These are phyloP conservation scores for Pao palembangensis DNA, from an alignment of 2,113 vertebrate species.

Conservation along the genomic window DNA sequence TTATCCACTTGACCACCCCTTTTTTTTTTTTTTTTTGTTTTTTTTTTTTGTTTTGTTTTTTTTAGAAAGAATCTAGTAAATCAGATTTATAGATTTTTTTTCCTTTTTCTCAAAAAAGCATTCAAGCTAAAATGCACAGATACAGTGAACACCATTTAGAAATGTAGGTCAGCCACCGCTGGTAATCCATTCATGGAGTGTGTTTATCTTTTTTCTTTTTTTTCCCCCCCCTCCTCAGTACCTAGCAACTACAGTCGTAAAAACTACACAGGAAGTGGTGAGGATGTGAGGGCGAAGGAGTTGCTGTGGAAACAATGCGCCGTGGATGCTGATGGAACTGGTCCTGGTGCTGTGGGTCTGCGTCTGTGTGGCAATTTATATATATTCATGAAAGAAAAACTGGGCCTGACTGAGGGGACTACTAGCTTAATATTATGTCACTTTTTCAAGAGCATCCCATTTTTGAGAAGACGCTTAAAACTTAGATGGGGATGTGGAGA, in stretches of 20 bases:
- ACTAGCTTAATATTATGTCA: too few species aligned
- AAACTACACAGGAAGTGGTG: slow-evolving; percentile 43
- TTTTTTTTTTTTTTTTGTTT: too few species aligned
- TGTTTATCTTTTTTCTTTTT: slow-evolving; percentile 1
- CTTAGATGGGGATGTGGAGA: too few species aligned
- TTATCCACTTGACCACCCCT: too few species aligned
- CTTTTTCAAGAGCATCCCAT: too few species aligned
- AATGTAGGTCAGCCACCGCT: slow-evolving; percentile 44
- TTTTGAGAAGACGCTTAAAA: too few species aligned
- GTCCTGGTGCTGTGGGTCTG: not conserved
- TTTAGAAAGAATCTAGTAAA: too few species aligned
- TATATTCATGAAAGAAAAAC: too few species aligned
- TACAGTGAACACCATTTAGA: not conserved
- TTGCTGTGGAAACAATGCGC: slow-evolving; percentile 42
- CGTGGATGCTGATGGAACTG: slow-evolving; percentile 27
- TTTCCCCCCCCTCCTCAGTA: not conserved
- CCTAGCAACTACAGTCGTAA: slow-evolving; percentile 29
- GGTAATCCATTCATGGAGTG: slow-evolving; percentile 27
- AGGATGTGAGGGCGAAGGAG: slow-evolving; percentile 22
- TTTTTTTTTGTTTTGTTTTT: too few species aligned
- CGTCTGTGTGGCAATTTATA: not conserved
- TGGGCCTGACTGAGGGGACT: too few species aligned
- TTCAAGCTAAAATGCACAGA: too few species aligned
- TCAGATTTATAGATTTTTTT: not conserved
- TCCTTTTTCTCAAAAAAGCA: too few species aligned